Evolutionary conservation across 2,888 invertebrate species (phyloP), one percentile per base, ranked within the genome.

Genomic region (Ennomos quercinarius): DNA sequence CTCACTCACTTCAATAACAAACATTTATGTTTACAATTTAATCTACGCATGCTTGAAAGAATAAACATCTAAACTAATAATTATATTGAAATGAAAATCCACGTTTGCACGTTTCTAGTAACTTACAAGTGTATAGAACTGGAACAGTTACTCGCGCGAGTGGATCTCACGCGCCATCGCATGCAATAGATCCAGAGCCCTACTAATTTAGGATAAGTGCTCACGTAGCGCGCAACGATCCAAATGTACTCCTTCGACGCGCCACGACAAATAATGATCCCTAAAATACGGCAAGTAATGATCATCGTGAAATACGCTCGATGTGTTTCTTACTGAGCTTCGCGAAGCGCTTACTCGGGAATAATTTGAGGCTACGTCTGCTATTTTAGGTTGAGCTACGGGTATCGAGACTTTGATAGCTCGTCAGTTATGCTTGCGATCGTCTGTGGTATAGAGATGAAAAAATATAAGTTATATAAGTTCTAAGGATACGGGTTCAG

Each of bases 201-300:
- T 80, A 83, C 85, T 87, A 88, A 87, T 89, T 87, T 84, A 80
- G 81, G 84, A 84, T 86, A 87, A 87, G 86, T 85, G 84, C 83
- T 86, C 84, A 86, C 84, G 86, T 85, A 81, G 74, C 76, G 64
- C 75, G 80, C 81, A 81, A 74, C 80, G 78, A 77, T 78, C 76
- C 70, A 63, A 78, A 74, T 80, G 72, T 80, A 78, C 81, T 81
- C 83, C 70, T 75, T 75, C 76, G 75, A 78, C 79, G 77, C 76
- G 70, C 69, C 67, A 67, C 74, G 77, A 77, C 76, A 78, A 80
- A 76, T 77, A 79, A 79, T 70, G 67, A 66, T 68, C 63, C 67
- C 67, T 63, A 59, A 54, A 59, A 59, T 59, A 59, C 59, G 58
- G 53, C 53, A 42, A 59, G 54, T 59, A 54, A 59, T 59, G 59